A percentile compares a stretch with the other conserved stretches of the same genome.
Evolutionary conservation across 2,888 invertebrate genomes (phyloP).

Genomic region (Adelphocoris suturalis): DNA sequence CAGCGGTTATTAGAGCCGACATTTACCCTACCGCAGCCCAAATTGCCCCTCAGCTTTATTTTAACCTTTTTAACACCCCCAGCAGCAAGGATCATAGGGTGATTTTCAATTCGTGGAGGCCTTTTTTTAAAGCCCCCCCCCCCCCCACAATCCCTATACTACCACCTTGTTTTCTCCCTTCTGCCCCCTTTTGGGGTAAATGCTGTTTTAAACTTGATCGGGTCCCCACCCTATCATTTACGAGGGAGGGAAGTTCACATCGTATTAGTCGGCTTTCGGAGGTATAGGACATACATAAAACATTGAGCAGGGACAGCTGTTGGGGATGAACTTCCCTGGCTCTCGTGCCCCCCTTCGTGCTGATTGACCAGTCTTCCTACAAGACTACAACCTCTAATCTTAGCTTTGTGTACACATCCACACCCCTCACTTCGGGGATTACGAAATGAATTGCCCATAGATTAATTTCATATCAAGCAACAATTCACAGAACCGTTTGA

Average conservation of each 20-base stretch:
- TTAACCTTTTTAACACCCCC: constrained; percentile 76
- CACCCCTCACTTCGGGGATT: constrained; percentile 24
- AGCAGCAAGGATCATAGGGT: constrained; percentile 62
- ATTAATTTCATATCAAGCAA: constrained; percentile 4
- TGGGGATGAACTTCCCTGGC: constrained; percentile 59
- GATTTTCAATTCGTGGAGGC: constrained; percentile 58
- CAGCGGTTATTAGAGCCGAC: constrained; percentile 68
- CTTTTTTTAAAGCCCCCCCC: constrained; percentile 29
- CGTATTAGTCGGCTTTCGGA: constrained; percentile 68
- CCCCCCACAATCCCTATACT: neutral
- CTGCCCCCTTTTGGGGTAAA: constrained; percentile 41
- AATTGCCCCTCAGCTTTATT: constrained; percentile 75
- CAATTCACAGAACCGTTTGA: neutral
- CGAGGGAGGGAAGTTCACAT: constrained; percentile 64
- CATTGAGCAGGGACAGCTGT: constrained; percentile 67
- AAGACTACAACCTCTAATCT: constrained; percentile 63
- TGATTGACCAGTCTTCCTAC: constrained; percentile 69
- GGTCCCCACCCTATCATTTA: constrained; percentile 71
- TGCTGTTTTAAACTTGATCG: constrained; percentile 71
- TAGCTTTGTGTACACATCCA: constrained; percentile 65
- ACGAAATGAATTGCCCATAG: constrained; percentile 28
- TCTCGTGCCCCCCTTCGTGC: neutral
- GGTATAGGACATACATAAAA: constrained; percentile 71
- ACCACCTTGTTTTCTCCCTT: neutral
- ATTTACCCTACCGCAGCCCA: constrained; percentile 71